phyloP scores from a whole-genome alignment of 2,888 invertebrate species.

The Argyra leucocephala region DNA sequence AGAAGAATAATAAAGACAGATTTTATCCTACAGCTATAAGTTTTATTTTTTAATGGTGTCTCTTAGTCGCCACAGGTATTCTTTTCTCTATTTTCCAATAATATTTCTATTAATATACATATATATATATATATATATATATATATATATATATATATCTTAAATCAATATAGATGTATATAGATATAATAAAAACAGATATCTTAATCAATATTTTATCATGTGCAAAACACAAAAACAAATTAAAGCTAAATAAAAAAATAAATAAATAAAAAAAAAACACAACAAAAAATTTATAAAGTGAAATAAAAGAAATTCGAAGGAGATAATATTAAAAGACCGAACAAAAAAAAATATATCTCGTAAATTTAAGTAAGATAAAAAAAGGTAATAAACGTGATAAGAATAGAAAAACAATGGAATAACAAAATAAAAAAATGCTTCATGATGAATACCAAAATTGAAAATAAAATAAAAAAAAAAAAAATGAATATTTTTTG shows the following conservation, averaged over 20 bases:
- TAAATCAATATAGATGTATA: too few relatives aligned
- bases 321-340: too few relatives aligned
- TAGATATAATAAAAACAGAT: not conserved
- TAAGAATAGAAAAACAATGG: not conserved
- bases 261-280: not conserved
- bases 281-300: not conserved
- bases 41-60: constrained; percentile 3
- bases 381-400: constrained; percentile 5
- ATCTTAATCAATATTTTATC: constrained; percentile 3
- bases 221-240: not conserved
- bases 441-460: not conserved
- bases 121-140: too few relatives aligned
- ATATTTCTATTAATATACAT: too few relatives aligned
- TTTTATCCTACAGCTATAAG: not conserved
- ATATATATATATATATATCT: too few relatives aligned
- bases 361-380: not conserved
- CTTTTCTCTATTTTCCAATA: too few relatives aligned
- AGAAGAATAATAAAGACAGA: not conserved
- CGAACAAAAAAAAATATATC: not conserved
- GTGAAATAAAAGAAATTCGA: too few relatives aligned
- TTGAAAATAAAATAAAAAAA: not conserved
- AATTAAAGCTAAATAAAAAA: not conserved
- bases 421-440: too few relatives aligned
- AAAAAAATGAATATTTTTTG: too few relatives aligned
- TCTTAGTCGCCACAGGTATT: constrained; percentile 1